Evolutionary conservation across 2,113 vertebrate species (phyloP).

Genomic region (Otolemur garnettii): DNA sequence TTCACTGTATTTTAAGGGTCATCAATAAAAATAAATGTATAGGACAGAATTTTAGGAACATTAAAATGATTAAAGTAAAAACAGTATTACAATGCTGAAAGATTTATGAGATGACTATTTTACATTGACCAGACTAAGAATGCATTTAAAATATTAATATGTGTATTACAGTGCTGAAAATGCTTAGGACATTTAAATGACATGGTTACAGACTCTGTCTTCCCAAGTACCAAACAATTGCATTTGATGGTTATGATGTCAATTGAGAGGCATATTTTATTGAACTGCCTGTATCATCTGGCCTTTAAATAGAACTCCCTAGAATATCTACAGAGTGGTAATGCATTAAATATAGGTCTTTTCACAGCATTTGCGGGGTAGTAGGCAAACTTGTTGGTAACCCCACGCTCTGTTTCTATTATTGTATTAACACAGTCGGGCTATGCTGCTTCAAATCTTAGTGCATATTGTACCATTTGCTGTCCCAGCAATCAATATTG

Average conservation of each 20-base stretch:
- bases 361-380: neutral
- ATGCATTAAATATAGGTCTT: constrained; percentile 59
- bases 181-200: constrained; percentile 61
- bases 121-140: constrained; percentile 37
- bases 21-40: constrained; percentile 59
- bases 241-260: constrained; percentile 59
- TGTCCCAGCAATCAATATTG: neutral
- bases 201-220: constrained; percentile 35
- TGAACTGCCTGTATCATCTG: constrained; percentile 48
- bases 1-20: constrained; percentile 20
- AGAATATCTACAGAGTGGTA: constrained; percentile 62
- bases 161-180: constrained; percentile 18
- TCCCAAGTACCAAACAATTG: constrained; percentile 44
- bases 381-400: constrained; percentile 57
- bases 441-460: neutral
- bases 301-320: constrained; percentile 62
- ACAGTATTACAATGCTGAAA: constrained; percentile 50
- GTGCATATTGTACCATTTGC: neutral
- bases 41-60: constrained; percentile 60
- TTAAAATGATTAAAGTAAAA: constrained; percentile 65
- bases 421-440: neutral
- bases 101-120: constrained; percentile 65
- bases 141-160: constrained; percentile 70
- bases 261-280: constrained; percentile 55
- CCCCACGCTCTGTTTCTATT: constrained; percentile 63